Percentiles rank a stretch among this genome's conserved stretches.
phyloP scores from a whole-genome alignment of 2,888 invertebrate genomes.

The Eumacrocentrus americanus region DNA sequence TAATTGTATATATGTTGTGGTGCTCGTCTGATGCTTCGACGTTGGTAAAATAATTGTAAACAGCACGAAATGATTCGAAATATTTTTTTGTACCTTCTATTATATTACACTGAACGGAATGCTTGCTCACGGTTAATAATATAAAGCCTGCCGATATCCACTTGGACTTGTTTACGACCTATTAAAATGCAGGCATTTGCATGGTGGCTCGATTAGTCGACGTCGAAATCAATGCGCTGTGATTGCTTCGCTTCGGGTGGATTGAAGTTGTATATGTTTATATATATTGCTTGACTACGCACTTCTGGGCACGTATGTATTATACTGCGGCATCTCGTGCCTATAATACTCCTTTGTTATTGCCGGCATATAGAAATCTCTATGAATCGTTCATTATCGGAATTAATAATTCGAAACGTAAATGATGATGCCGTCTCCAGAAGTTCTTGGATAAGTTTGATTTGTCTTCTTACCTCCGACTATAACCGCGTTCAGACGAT shows the following conservation, averaged over 20 bases:
- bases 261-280: conserved; percentile 8
- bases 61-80: conserved; percentile 10
- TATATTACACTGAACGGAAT: conserved; percentile 3
- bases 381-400: conserved; percentile 44
- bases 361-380: conserved; percentile 35
- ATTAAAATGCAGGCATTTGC: conserved; percentile 40
- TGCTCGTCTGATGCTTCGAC: neutral
- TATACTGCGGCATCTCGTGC: conserved; percentile 19
- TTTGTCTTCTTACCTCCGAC: neutral
- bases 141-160: conserved; percentile 20
- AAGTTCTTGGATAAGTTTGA: neutral
- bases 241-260: conserved; percentile 41
- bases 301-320: neutral
- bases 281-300: neutral
- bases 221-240: conserved; percentile 41
- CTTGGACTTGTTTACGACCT: conserved; percentile 35
- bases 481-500: neutral
- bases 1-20: no score
- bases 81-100: neutral
- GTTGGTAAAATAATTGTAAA: conserved; percentile 18
- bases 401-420: conserved; percentile 42
- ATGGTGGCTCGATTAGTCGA: conserved; percentile 38
- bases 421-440: neutral
- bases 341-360: conserved; percentile 45
- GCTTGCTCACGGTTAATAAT: conserved; percentile 25